Evolutionary conservation across 2,113 vertebrate genomes (phyloP).

Genomic region (Strigops habroptila): DNA sequence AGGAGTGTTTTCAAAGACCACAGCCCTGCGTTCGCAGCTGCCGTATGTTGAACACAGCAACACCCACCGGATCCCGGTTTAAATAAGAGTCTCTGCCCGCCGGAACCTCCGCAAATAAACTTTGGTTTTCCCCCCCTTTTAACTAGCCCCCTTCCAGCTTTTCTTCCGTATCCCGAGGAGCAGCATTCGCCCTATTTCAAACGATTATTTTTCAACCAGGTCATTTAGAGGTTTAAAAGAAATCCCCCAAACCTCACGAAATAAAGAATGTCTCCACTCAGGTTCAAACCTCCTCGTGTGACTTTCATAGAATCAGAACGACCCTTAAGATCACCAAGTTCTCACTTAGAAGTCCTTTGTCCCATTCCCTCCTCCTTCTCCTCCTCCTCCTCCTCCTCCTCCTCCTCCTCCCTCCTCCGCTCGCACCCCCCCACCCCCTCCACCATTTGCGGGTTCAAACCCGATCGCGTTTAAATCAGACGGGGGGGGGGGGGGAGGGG

Average conservation of each 20-base stretch:
- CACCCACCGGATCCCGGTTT: fast-evolving
- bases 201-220: background rate
- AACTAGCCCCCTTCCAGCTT: background rate
- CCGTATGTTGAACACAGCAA: fast-evolving
- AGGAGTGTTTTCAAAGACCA: fast-evolving
- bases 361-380: background rate
- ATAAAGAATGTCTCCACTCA: fast-evolving
- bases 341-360: no score
- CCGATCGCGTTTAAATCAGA: background rate
- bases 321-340: background rate
- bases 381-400: no score
- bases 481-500: background rate
- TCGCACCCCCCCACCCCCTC: no score
- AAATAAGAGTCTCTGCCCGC: fast-evolving
- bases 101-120: background rate
- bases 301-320: background rate
- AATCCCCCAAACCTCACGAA: background rate
- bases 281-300: background rate
- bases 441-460: background rate
- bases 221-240: background rate
- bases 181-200: background rate
- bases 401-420: background rate
- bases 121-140: background rate
- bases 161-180: background rate
- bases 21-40: background rate